These are phyloP conservation scores for Drepana arcuata DNA, from an alignment of 1,140 invertebrate species.

Conservation along the genomic window DNA sequence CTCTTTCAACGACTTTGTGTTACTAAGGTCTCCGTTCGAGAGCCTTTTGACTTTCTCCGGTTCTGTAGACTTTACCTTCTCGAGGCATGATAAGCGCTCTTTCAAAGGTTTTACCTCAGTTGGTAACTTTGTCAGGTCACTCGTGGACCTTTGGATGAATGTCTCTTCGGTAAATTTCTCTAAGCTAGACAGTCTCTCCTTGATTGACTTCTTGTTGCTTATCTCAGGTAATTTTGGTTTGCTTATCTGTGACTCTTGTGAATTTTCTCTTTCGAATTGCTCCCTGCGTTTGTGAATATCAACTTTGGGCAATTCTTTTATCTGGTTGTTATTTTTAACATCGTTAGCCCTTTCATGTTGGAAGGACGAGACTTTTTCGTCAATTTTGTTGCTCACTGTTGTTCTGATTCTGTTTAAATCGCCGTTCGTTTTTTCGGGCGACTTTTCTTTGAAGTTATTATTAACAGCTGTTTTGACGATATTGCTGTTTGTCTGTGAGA, in stretches of 20 bases:
- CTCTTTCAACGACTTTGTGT: slow-evolving; percentile 69
- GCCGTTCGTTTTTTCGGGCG: slow-evolving; percentile 55
- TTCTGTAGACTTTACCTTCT: slow-evolving; percentile 73
- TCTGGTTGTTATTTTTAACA: slow-evolving; percentile 57
- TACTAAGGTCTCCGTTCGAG: slow-evolving; percentile 68
- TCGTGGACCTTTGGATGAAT: slow-evolving; percentile 54
- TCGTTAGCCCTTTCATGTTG: slow-evolving; percentile 61
- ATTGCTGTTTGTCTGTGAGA: slow-evolving; percentile 63
- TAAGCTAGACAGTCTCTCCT: slow-evolving; percentile 78
- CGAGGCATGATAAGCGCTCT: slow-evolving; percentile 75
- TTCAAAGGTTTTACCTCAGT: slow-evolving; percentile 76
- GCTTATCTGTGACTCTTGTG: slow-evolving; percentile 60
- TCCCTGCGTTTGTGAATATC: slow-evolving; percentile 86
- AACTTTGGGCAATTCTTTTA: slow-evolving; percentile 81
- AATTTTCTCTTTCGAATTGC: slow-evolving; percentile 81
- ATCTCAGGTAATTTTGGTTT: slow-evolving; percentile 74
- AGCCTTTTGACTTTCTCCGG: slow-evolving; percentile 62
- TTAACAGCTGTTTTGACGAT: slow-evolving; percentile 56
- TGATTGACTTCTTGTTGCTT: slow-evolving; percentile 77
- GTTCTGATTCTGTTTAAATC: slow-evolving; percentile 63
- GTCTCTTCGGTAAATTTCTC: slow-evolving; percentile 72
- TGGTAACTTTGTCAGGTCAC: slow-evolving; percentile 70
- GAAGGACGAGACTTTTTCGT: slow-evolving; percentile 69
- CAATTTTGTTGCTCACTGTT: slow-evolving; percentile 66
- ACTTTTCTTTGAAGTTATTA: slow-evolving; percentile 59